A percentile compares a stretch with the other conserved stretches of the same genome.
Evolutionary conservation across 2,888 invertebrate genomes (phyloP).

Genomic region (Diarsia dahlii): DNA sequence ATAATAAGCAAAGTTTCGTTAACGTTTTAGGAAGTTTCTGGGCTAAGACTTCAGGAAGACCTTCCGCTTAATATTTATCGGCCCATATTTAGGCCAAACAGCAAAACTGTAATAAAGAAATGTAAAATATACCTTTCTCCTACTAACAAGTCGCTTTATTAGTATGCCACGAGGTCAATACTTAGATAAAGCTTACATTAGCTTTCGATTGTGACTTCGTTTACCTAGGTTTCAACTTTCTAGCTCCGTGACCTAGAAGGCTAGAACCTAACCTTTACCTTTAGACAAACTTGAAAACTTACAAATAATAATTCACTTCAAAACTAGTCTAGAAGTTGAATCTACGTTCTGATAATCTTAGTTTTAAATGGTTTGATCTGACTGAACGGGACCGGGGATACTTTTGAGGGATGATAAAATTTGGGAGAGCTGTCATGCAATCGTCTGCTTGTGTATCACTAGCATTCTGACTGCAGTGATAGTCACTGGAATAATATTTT

Average conservation of each 20-base stretch:
- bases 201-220: slow-evolving; percentile 9
- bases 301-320: not conserved
- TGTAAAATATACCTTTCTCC: slow-evolving; percentile 38
- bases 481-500: too few species aligned
- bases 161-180: slow-evolving; percentile 24
- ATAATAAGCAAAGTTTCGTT: slow-evolving; percentile 21
- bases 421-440: not conserved
- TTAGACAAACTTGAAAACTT: slow-evolving; percentile 7
- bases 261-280: slow-evolving; percentile 18
- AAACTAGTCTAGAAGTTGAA: slow-evolving; percentile 7
- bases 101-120: slow-evolving; percentile 6
- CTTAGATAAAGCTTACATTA: slow-evolving; percentile 25
- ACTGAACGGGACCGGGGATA: not conserved
- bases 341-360: slow-evolving; percentile 7
- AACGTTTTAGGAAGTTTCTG: slow-evolving; percentile 13
- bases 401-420: not conserved
- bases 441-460: too few species aligned
- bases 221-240: slow-evolving; percentile 39
- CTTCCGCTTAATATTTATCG: slow-evolving; percentile 12
- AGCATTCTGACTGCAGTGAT: not conserved
- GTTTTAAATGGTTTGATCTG: not conserved
- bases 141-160: slow-evolving; percentile 17
- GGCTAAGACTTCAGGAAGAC: not conserved
- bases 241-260: slow-evolving; percentile 31
- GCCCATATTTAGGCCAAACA: slow-evolving; percentile 13